Base-by-base conservation (phyloP, 2,888 invertebrate species). In the Harpalus rubripes region DNA sequence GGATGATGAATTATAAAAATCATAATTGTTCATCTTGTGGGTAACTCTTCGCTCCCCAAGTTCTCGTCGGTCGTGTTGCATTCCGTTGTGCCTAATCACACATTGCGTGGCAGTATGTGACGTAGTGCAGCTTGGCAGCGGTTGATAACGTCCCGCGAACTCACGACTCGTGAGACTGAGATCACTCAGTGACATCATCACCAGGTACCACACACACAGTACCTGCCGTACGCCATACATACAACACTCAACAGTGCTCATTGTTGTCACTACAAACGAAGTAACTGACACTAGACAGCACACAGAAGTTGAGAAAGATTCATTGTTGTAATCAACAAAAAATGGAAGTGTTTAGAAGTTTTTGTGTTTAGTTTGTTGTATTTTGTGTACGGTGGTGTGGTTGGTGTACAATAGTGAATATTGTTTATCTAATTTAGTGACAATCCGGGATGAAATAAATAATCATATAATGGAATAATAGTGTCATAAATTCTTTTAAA, bases 141-240 rank as follows among this genome's bases (percentile, higher is more conserved):
- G 18, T n/a, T 79, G 79, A 79, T 79, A 79, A 59, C 79, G 26
- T 61, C 58, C 59, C 39, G 79, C 59, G 15, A 16, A 12, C 79
- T 18, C 41, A 52, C 44, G 44, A 52, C 10, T 52, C 44, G 44
- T 52, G 44, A 52, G 79, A 26, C 79, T 79, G 72, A 74, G 72
- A 74, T 74, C 72, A 41, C 39, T 41, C 26, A 59, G 61, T 79
- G 79, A 79, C 79, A 79, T 79, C 79, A 79, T 79, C 79, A 79
- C 79, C 79, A 79, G 79, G 79, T 79, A 44, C 41, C 44, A 74
- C 72, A 52, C 15, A 44, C 72, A 18, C 18, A 16, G 22, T 74
- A 74, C 72, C 72, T 74, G 18, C 44, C 41, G 44, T 52, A 32
- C 32, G 18, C 18, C 18, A 22, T 63, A 16, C 18, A 22, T 63